These are phyloP conservation scores for Himalopsyche japonica DNA, from an alignment of 2,888 invertebrate species.

Conservation along the genomic window DNA sequence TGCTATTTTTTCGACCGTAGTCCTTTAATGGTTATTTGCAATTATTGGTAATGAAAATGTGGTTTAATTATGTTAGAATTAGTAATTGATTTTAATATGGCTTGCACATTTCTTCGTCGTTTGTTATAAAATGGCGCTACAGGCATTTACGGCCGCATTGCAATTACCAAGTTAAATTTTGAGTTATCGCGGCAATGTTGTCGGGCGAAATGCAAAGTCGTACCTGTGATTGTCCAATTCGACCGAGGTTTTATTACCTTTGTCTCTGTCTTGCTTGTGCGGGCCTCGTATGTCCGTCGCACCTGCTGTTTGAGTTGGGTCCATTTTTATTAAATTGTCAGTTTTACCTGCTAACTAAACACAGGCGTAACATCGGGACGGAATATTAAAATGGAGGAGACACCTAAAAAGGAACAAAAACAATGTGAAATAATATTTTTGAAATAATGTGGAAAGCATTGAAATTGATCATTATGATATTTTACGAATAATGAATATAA, in stretches of 20 bases:
- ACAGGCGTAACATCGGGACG: not conserved
- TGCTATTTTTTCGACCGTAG: too few relatives aligned
- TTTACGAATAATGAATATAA: too few relatives aligned
- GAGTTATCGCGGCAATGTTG: not conserved
- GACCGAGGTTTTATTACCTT: not conserved
- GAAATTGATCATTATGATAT: not conserved
- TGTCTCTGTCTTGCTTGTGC: conserved; percentile 6
- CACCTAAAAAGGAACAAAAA: not conserved
- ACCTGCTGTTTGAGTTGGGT: conserved; percentile 35
- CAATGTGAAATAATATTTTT: not conserved
- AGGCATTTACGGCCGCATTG: not conserved
- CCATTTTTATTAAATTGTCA: conserved; percentile 36
- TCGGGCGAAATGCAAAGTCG: not conserved
- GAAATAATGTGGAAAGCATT: not conserved
- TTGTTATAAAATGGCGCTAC: not conserved
- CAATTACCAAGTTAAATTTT: not conserved
- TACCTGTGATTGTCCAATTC: not conserved
- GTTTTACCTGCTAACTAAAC: not conserved
- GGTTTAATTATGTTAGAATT: too few relatives aligned
- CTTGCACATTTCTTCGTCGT: too few relatives aligned
- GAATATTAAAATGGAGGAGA: not conserved
- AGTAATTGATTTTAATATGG: too few relatives aligned
- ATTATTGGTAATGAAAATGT: too few relatives aligned
- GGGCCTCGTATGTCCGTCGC: conserved; percentile 13
- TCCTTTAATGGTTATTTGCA: too few relatives aligned